Conservation (phyloP, 2,797 vertebrate genomes). For the Sardinella longiceps region DNA sequence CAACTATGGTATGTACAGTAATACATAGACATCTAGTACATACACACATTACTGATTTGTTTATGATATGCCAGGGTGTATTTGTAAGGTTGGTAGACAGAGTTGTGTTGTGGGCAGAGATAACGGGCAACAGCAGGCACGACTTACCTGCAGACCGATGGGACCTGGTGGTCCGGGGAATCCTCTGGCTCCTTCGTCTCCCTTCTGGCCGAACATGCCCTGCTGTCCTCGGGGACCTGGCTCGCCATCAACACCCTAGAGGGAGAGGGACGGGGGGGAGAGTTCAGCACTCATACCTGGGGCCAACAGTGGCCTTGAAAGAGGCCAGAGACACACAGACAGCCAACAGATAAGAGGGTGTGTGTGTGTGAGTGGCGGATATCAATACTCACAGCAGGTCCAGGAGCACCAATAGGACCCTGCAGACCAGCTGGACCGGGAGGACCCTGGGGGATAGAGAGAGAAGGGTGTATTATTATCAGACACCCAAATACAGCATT, state of each 20-base stretch:
- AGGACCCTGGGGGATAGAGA: constrained; percentile 83
- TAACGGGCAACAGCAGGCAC: neutral
- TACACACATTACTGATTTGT: neutral
- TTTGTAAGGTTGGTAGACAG: neutral
- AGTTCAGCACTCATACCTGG: constrained; percentile 1
- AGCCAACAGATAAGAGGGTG: neutral
- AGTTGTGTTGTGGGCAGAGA: neutral
- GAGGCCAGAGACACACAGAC: neutral
- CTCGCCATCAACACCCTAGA: constrained; percentile 93
- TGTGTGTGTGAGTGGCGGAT: neutral
- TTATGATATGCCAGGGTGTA: neutral
- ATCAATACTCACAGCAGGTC: constrained; percentile 89
- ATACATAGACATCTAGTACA: neutral
- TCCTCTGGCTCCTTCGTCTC: constrained; percentile 94
- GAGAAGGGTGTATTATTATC: neutral
- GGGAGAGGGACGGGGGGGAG: constrained; percentile 27
- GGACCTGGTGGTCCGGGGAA: constrained; percentile 97
- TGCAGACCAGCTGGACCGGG: constrained; percentile 94
- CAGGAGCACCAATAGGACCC: constrained; percentile 94
- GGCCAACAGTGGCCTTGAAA: neutral
- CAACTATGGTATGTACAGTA: neutral
- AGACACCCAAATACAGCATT: neutral
- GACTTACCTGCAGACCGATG: constrained; percentile 92
- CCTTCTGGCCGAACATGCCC: constrained; percentile 99
- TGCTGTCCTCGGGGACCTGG: constrained; percentile 96